Percentiles rank a stretch among this genome's conserved stretches.
These are phyloP conservation scores for Drosophila bocki DNA, from an alignment of 1,140 invertebrate species.

Conservation along the genomic window DNA sequence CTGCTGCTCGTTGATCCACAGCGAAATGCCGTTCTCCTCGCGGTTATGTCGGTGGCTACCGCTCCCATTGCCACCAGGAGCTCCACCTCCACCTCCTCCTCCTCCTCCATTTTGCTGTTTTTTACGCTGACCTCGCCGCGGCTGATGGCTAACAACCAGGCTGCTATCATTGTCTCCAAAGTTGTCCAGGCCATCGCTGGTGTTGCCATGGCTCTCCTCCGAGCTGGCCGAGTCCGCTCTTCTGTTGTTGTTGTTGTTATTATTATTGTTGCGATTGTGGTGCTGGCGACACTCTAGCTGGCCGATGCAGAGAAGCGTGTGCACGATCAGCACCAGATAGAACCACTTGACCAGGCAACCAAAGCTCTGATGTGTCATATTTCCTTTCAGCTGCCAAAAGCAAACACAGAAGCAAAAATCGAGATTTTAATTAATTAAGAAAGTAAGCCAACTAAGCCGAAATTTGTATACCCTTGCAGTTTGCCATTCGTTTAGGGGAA, in stretches of 20 bases:
- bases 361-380: constrained; percentile 70
- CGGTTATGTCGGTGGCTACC: constrained; percentile 59
- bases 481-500: no score
- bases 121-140: constrained; percentile 57
- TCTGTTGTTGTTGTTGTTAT: constrained; percentile 56
- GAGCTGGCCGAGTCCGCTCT: constrained; percentile 56
- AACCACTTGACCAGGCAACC: constrained; percentile 75
- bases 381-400: constrained; percentile 55
- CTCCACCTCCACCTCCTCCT: constrained; percentile 20
- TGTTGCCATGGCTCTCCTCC: constrained; percentile 62
- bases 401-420: constrained; percentile 34
- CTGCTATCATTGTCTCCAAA: constrained; percentile 55
- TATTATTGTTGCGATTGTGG: constrained; percentile 66
- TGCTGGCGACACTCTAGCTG: constrained; percentile 74
- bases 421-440: constrained; percentile 29
- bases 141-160: constrained; percentile 26
- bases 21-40: constrained; percentile 88
- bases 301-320: constrained; percentile 65
- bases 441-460: no score
- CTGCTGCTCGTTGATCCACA: constrained; percentile 95
- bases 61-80: constrained; percentile 1
- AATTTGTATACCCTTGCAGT: no score
- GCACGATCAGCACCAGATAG: constrained; percentile 77
- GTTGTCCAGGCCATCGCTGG: constrained; percentile 52
- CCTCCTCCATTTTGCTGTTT: constrained; percentile 39